Conservation (phyloP, 2,797 vertebrate species). For the Urophycis tenuis region DNA sequence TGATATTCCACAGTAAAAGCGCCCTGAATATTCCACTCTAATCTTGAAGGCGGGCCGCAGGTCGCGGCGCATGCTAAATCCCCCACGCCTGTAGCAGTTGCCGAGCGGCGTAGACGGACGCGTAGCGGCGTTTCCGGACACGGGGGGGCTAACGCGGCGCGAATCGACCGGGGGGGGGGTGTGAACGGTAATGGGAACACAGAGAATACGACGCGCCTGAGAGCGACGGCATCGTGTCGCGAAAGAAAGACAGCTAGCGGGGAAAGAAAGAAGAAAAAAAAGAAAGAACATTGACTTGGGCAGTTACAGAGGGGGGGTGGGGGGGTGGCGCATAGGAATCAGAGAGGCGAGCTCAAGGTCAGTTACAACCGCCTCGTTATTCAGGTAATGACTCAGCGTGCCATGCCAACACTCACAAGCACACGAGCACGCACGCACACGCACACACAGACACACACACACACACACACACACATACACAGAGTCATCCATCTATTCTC, state of each 20-base stretch:
- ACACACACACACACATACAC: neutral
- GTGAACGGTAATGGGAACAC: neutral
- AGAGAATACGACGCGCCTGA: no score
- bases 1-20: conserved; percentile 14
- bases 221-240: neutral
- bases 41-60: conserved; percentile 15
- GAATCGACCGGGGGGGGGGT: neutral
- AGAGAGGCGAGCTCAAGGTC: conserved; percentile 49
- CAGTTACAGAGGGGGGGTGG: conserved; percentile 54
- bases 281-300: conserved; percentile 65
- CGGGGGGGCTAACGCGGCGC: neutral
- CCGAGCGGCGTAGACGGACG: neutral
- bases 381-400: conserved; percentile 61
- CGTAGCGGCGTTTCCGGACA: neutral
- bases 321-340: conserved; percentile 41
- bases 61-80: conserved; percentile 11
- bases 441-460: neutral
- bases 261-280: conserved; percentile 36
- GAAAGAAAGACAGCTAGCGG: conserved; percentile 22
- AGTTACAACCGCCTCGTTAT: conserved; percentile 57
- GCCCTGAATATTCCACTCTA: conserved; percentile 19
- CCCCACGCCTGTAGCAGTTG: neutral
- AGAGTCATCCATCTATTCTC: neutral
- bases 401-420: neutral
- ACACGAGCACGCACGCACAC: neutral